Base-by-base conservation (phyloP, 2,113 vertebrate species). In the Saimiri boliviensis region DNA sequence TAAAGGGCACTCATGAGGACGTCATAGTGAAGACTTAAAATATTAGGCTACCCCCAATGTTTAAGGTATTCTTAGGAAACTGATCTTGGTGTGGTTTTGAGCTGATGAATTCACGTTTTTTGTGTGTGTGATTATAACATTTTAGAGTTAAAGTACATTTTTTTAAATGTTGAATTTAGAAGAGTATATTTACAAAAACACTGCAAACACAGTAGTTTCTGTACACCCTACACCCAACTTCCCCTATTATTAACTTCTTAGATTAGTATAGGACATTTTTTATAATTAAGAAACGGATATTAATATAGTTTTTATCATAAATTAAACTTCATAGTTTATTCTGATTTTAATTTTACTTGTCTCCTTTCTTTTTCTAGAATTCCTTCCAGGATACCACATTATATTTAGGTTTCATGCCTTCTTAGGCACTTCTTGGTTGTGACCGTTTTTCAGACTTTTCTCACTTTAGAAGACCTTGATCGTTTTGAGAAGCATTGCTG, bases 141-240 rank as follows among this genome's bases (percentile, higher is more conserved):
- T 82, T 63, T 21, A 42, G 27, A 56, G 7, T 91, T 6, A 90
- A 76, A 58, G 21, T 7, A 93, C 0, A 11, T 23, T 74, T 32
- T 58, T 47, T 58, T 3, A 68, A 84, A 84, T 16, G 52, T 84
- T n/a, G 13, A 89, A 40, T 82, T 92, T 70, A 52, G 12, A 54
- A n/a, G 6, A 54, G 16, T 42, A 85, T 58, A 63, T 60, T 83
- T 70, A 45, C 27, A 91, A 21, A 81, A 58, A 16, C 16, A 52
- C 37, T 40, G 12, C n/a, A 27, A 92, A 81, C 9, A 54, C 9
- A 66, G 6, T 77, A 89, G n/a, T 83, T 85, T 49, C 40, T 7
- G 17, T 0, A 68, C 0, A 30, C 0, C 11, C 10, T 3, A 37
- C 9, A 9, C 1, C 1, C 8, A n/a, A 1, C 35, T 47, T 89